These are phyloP conservation scores for Agriopis aurantiaria DNA, from an alignment of 2,888 invertebrate genomes.

Conservation along the genomic window DNA sequence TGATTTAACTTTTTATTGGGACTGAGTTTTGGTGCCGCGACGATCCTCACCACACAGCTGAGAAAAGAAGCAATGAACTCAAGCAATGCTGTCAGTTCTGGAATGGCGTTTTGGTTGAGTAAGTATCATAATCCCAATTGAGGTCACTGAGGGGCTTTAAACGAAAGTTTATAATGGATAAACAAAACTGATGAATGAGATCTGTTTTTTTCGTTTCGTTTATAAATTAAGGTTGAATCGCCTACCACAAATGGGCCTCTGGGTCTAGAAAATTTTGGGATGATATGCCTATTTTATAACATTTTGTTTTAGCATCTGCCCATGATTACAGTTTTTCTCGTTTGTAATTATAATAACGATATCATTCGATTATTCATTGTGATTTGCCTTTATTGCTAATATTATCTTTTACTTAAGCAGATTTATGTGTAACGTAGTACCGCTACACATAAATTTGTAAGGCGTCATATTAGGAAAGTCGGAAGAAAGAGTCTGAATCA, in stretches of 20 bases:
- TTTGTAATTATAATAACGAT: slow-evolving; percentile 25
- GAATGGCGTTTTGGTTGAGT: slow-evolving; percentile 57
- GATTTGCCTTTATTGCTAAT: too few relatives aligned
- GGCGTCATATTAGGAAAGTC: too few relatives aligned
- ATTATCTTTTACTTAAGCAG: too few relatives aligned
- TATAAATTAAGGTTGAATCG: slow-evolving; percentile 10
- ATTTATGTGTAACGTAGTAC: too few relatives aligned
- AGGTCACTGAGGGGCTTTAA: slow-evolving; percentile 2
- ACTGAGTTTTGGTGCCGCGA: neutral
- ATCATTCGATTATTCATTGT: too few relatives aligned
- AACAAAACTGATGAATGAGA: slow-evolving; percentile 9
- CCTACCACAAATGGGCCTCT: neutral
- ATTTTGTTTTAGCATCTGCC: slow-evolving; percentile 48
- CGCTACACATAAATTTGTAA: too few relatives aligned
- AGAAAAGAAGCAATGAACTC: slow-evolving; percentile 54
- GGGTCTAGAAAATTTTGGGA: neutral
- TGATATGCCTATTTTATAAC: neutral
- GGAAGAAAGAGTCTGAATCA: too few relatives aligned
- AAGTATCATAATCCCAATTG: slow-evolving; percentile 26
- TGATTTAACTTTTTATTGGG: neutral
- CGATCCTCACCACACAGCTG: slow-evolving; percentile 23
- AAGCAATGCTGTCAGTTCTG: slow-evolving; percentile 49
- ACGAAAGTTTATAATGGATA: slow-evolving; percentile 7
- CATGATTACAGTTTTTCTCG: slow-evolving; percentile 50
- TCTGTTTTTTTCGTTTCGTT: slow-evolving; percentile 1